phyloP scores from a whole-genome alignment of 2,797 vertebrate genomes.

The Enteromius argenteus region DNA sequence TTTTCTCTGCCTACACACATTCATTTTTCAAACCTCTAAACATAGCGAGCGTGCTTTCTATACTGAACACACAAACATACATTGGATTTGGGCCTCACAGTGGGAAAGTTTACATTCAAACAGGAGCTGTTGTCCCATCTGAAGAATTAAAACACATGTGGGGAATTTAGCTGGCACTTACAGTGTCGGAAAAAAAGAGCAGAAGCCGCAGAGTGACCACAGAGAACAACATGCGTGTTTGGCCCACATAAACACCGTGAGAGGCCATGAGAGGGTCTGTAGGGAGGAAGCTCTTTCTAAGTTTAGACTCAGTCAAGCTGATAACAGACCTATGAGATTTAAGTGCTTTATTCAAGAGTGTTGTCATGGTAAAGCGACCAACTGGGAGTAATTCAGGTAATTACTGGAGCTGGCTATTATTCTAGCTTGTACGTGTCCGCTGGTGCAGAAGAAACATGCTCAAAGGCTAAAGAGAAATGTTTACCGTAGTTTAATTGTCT shows the following conservation, averaged over 20 bases:
- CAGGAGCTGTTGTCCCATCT: slow-evolving; percentile 53
- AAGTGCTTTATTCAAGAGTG: not conserved
- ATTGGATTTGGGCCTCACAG: slow-evolving; percentile 5
- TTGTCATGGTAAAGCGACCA: not conserved
- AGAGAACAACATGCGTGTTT: slow-evolving; percentile 8
- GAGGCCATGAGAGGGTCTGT: slow-evolving; percentile 31
- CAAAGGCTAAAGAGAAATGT: not conserved
- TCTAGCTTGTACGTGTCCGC: not conserved
- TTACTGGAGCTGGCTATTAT: slow-evolving; percentile 5
- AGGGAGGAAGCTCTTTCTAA: slow-evolving; percentile 27
- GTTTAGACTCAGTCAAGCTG: slow-evolving; percentile 23
- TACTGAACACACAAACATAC: slow-evolving; percentile 16
- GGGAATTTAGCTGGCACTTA: slow-evolving; percentile 50
- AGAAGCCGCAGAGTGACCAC: slow-evolving; percentile 41
- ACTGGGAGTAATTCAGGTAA: slow-evolving; percentile 3
- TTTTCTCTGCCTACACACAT: not conserved
- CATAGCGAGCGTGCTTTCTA: slow-evolving; percentile 1
- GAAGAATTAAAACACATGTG: slow-evolving; percentile 57
- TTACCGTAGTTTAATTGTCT: not conserved
- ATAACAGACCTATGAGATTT: slow-evolving; percentile 27
- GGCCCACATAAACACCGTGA: slow-evolving; percentile 18
- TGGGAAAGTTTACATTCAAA: slow-evolving; percentile 60
- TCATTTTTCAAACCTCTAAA: not conserved
- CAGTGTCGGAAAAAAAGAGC: slow-evolving; percentile 30
- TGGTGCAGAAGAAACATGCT: not conserved